Conservation (phyloP, 2,113 vertebrate species). For the Euleptes europaea region DNA sequence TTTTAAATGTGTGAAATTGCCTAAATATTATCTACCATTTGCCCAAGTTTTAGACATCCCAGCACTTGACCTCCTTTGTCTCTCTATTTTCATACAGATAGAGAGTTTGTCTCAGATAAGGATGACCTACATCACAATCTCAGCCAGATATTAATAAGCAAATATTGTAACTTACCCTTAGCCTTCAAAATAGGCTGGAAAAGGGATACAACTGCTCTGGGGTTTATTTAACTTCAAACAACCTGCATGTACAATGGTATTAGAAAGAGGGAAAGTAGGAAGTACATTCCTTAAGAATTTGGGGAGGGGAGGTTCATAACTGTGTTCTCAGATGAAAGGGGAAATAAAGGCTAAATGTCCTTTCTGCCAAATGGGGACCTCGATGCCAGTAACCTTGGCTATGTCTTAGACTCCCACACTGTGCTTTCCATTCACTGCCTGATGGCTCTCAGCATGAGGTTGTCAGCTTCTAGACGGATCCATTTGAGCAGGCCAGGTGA, state of each 20-base stretch:
- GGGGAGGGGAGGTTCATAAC: background rate
- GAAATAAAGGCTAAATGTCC: background rate
- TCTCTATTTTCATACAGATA: background rate
- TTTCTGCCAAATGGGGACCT: background rate
- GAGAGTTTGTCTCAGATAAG: background rate
- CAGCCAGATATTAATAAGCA: background rate
- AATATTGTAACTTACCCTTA: background rate
- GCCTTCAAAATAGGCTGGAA: background rate
- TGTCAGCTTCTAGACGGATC: background rate
- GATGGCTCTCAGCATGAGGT: background rate
- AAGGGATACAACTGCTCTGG: background rate
- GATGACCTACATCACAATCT: background rate
- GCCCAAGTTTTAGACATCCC: background rate
- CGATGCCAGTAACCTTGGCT: background rate
- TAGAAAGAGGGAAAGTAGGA: background rate
- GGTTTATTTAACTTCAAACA: background rate
- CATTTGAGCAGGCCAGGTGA: slow-evolving; percentile 30
- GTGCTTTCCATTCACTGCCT: background rate
- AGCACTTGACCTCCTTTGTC: background rate
- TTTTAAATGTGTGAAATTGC: background rate
- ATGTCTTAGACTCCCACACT: background rate
- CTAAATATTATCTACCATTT: background rate
- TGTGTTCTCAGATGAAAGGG: background rate
- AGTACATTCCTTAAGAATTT: background rate
- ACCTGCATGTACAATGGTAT: background rate